phyloP scores from a whole-genome alignment of 2,797 vertebrate genomes.

The Crenichthys baileyi region DNA sequence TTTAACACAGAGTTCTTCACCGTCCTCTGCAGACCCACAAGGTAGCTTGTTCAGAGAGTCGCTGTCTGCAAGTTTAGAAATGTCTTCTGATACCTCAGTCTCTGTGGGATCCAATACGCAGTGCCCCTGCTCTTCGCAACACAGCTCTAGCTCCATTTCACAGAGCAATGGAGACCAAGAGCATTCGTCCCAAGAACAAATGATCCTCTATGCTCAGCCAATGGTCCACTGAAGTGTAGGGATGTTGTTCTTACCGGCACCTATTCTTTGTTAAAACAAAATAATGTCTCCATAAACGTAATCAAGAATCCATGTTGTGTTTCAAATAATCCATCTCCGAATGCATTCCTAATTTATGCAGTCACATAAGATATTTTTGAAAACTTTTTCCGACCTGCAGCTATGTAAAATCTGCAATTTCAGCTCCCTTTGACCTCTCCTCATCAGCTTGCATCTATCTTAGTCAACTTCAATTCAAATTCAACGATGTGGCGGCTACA shows the following conservation, averaged over 20 bases:
- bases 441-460: conserved; percentile 22
- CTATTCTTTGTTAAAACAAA: conserved; percentile 30
- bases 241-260: conserved; percentile 23
- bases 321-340: conserved; percentile 58
- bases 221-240: conserved; percentile 35
- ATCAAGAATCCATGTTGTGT: conserved; percentile 59
- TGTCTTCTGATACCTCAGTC: conserved; percentile 31
- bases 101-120: conserved; percentile 25
- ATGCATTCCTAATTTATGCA: conserved; percentile 54
- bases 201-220: conserved; percentile 47
- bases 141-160: conserved; percentile 74
- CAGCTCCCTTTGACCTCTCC: conserved; percentile 53
- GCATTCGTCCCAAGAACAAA: conserved; percentile 54
- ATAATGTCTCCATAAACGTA: conserved; percentile 43
- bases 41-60: conserved; percentile 29
- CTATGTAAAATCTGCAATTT: conserved; percentile 16
- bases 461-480: conserved; percentile 19
- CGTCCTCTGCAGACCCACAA: conserved; percentile 35
- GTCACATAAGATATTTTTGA: conserved; percentile 17
- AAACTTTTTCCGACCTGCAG: conserved; percentile 8
- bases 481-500: conserved; percentile 27
- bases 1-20: conserved; percentile 16
- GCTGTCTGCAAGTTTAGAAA: conserved; percentile 22
- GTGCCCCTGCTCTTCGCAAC: conserved; percentile 52
- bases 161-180: conserved; percentile 60